phyloP scores from a whole-genome alignment of 2,797 vertebrate genomes.

The Poeciliopsis turneri region DNA sequence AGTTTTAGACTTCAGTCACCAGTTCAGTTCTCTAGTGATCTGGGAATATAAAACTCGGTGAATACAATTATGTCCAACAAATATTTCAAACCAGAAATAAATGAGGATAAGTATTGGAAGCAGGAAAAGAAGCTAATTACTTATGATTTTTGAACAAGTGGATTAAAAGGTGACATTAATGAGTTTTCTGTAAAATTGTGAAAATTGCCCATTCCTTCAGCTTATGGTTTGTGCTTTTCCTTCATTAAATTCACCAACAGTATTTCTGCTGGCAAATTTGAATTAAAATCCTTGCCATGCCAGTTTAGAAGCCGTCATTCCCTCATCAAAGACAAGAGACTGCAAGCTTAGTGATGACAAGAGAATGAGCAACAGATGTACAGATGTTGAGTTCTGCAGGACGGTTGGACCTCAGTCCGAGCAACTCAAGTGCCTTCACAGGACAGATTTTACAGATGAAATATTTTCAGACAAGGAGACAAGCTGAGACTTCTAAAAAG shows the following conservation, averaged over 20 bases:
- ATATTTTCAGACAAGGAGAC: background rate
- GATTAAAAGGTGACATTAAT: background rate
- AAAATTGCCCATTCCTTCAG: background rate
- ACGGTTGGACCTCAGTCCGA: background rate
- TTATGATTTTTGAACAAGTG: background rate
- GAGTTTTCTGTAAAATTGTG: background rate
- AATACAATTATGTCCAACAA: background rate
- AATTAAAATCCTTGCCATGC: background rate
- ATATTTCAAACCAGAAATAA: background rate
- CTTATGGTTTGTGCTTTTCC: background rate
- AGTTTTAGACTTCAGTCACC: background rate
- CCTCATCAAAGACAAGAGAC: background rate
- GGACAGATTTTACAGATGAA: background rate
- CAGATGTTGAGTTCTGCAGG: background rate
- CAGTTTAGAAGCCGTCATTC: background rate
- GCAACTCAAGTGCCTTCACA: background rate
- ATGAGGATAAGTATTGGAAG: background rate
- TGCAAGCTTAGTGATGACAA: background rate
- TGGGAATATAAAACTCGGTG: background rate
- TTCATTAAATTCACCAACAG: background rate
- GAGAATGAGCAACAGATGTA: constrained; percentile 28
- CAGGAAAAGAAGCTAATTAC: background rate
- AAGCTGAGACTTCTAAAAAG: background rate
- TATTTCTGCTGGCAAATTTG: background rate
- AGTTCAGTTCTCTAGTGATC: background rate